phyloP scores from a whole-genome alignment of 2,888 invertebrate genomes.

The Mesorhabditis belari region DNA sequence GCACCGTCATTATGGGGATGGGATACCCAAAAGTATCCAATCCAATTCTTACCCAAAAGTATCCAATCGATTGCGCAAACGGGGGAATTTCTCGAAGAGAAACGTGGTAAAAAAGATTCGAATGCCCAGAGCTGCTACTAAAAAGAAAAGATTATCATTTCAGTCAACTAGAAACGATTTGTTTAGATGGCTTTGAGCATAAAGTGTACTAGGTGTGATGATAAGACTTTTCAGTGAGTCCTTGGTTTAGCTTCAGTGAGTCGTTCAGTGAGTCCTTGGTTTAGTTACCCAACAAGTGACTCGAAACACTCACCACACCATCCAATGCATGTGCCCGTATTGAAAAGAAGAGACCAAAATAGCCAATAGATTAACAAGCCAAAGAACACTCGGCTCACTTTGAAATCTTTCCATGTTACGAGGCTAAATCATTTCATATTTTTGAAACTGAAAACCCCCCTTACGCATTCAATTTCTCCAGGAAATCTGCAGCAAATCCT shows the following conservation, averaged over 20 bases:
- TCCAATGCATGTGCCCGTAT: slow-evolving; percentile 49
- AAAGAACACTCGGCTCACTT: slow-evolving; percentile 52
- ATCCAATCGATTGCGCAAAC: slow-evolving; percentile 54
- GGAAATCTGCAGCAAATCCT: slow-evolving; percentile 38
- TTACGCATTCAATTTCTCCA: slow-evolving; percentile 56
- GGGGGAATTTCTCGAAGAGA: slow-evolving; percentile 57
- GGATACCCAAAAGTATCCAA: not conserved
- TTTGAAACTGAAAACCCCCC: not conserved
- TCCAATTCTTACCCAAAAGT: slow-evolving; percentile 36
- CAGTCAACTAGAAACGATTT: not conserved
- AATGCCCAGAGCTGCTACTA: slow-evolving; percentile 51
- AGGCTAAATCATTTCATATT: slow-evolving; percentile 47
- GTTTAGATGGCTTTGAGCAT: not conserved
- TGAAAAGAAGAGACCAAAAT: slow-evolving; percentile 48
- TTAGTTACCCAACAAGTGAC: not conserved
- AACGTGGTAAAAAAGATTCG: slow-evolving; percentile 58
- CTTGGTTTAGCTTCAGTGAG: not conserved
- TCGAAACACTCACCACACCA: slow-evolving; percentile 34
- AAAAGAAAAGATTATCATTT: not conserved
- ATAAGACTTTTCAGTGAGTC: slow-evolving; percentile 7
- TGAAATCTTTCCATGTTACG: slow-evolving; percentile 54
- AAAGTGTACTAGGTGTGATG: not conserved
- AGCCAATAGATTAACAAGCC: slow-evolving; percentile 49
- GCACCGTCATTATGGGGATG: no score
- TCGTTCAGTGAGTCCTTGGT: not conserved